phyloP scores from a whole-genome alignment of 2,113 vertebrate species.

The Mesoclemmys tuberculata region DNA sequence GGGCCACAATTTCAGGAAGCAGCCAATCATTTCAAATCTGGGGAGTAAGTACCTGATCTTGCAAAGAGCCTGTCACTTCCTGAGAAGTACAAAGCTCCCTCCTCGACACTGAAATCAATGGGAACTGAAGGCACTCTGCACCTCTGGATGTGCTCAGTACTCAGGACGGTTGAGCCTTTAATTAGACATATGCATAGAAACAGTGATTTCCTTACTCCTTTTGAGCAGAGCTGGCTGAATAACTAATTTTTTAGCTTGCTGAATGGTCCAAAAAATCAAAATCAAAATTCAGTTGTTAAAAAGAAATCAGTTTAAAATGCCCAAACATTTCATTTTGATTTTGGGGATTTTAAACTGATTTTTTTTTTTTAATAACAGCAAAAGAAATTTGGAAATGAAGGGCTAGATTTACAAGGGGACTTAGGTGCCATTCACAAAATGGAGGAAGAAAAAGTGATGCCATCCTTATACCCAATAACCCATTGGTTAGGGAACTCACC shows the following conservation, averaged over 20 bases:
- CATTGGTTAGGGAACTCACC: not conserved
- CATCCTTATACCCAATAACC: not conserved
- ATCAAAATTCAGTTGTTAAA: not conserved
- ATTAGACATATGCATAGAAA: not conserved
- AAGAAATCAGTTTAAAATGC: no score
- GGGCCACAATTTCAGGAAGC: not conserved
- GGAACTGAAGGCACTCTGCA: not conserved
- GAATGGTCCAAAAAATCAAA: not conserved
- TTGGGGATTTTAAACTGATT: not conserved
- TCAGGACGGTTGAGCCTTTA: not conserved
- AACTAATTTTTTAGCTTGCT: not conserved
- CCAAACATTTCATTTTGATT: not conserved
- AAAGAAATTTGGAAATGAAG: not conserved
- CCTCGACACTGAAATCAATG: not conserved
- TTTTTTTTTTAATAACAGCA: not conserved
- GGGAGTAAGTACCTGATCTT: not conserved
- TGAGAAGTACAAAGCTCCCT: not conserved
- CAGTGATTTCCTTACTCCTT: not conserved
- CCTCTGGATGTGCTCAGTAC: not conserved
- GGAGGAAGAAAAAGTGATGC: not conserved
- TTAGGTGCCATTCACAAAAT: not conserved
- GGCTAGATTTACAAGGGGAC: not conserved
- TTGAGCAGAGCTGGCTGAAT: not conserved
- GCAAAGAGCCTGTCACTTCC: not conserved
- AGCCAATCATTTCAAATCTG: not conserved